A percentile compares a stretch with the other conserved stretches of the same genome.
Conservation (phyloP, 2,797 vertebrate genomes). For the Neosalanx taihuensis region DNA sequence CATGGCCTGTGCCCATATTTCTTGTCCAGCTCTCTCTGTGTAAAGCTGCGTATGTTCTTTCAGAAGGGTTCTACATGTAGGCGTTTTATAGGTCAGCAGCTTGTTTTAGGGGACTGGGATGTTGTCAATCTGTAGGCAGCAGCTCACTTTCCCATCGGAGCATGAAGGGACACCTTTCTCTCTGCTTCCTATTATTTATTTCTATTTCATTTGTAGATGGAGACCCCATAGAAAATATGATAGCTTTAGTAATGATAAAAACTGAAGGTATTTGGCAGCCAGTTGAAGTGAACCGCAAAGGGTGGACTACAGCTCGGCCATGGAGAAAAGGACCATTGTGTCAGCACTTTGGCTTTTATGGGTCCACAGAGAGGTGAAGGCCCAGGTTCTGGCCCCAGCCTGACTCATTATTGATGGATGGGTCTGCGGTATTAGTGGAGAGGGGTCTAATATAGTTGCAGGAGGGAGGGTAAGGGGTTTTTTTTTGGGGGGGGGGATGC, state of each 20-base stretch:
- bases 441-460: slow-evolving; percentile 53
- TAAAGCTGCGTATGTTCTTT: slow-evolving; percentile 47
- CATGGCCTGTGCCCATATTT: slow-evolving; percentile 40
- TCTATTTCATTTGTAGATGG: slow-evolving; percentile 19
- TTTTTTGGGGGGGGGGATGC: slow-evolving; percentile 32
- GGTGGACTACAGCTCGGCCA: slow-evolving; percentile 19
- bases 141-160: slow-evolving; percentile 34
- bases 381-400: slow-evolving; percentile 56
- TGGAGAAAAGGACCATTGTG: slow-evolving; percentile 69
- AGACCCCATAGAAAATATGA: slow-evolving; percentile 29
- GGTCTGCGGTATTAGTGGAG: slow-evolving; percentile 55
- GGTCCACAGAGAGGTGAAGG: slow-evolving; percentile 61
- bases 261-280: slow-evolving; percentile 51
- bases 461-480: slow-evolving; percentile 48
- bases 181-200: slow-evolving; percentile 46
- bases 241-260: slow-evolving; percentile 61
- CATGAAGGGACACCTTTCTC: slow-evolving; percentile 49
- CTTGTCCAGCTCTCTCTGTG: slow-evolving; percentile 39
- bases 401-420: slow-evolving; percentile 66
- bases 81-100: slow-evolving; percentile 48
- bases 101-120: slow-evolving; percentile 38
- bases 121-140: slow-evolving; percentile 20
- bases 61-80: slow-evolving; percentile 52
- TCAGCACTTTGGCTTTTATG: slow-evolving; percentile 72
- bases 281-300: slow-evolving; percentile 43